A percentile compares a stretch with the other conserved stretches of the same genome.
Evolutionary conservation across 1,140 invertebrate genomes (phyloP).

Genomic region (Lysiphlebus fabarum): DNA sequence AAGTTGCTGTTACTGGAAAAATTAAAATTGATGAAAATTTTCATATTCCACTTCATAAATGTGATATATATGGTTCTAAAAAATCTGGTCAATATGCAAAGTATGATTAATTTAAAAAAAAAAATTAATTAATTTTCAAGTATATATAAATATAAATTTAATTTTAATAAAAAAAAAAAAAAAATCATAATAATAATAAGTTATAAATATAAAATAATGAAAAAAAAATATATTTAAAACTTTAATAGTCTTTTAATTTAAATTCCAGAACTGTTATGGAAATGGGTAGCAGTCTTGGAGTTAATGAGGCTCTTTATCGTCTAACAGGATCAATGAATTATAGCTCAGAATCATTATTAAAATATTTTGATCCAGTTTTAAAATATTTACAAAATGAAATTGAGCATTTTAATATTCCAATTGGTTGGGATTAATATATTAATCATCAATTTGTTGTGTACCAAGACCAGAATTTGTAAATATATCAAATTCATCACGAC

Average conservation of each 20-base stretch:
- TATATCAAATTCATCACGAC: slow-evolving; percentile 48
- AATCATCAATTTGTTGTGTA: slow-evolving; percentile 23
- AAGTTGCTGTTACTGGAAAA: slow-evolving; percentile 60
- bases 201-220: not conserved
- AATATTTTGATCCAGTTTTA: slow-evolving; percentile 49
- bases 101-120: slow-evolving; percentile 58
- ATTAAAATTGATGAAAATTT: slow-evolving; percentile 40
- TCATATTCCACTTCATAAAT: slow-evolving; percentile 60
- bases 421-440: slow-evolving; percentile 36
- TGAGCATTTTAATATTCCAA: slow-evolving; percentile 29
- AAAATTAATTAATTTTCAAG: not conserved
- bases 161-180: slow-evolving; percentile 3
- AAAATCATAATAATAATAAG: slow-evolving; percentile 1
- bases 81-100: slow-evolving; percentile 56
- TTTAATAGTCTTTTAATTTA: not conserved
- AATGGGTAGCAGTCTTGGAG: slow-evolving; percentile 25
- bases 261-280: slow-evolving; percentile 25
- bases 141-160: not conserved
- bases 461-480: slow-evolving; percentile 49
- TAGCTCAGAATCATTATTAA: slow-evolving; percentile 40
- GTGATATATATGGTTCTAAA: slow-evolving; percentile 70
- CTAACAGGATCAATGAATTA: slow-evolving; percentile 13
- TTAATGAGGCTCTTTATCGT: slow-evolving; percentile 17
- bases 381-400: slow-evolving; percentile 50
- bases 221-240: not conserved